Evolutionary conservation across 2,888 invertebrate species (phyloP), one percentile per base, ranked within the genome.

Genomic region (Euphydryas editha): DNA sequence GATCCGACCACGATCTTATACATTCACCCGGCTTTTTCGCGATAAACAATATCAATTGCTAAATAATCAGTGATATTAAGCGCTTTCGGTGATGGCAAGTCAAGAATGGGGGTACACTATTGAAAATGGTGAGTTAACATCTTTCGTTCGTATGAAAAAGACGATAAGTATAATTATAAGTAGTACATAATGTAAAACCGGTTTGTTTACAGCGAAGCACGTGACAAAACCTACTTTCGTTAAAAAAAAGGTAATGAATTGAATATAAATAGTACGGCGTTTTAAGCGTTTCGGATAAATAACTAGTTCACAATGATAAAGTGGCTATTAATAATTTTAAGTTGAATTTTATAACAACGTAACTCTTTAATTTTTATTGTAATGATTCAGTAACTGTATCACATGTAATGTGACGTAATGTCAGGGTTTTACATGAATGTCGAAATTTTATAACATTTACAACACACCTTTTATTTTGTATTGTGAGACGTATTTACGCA

Each of bases 21-120:
- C 86, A 87, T 84, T 82, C 81, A 80, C 81, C 58, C 78, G 76
- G 73, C 82, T 76, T 75, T 75, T 86, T 85, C 87, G 84, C 86
- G 81, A 76, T 72, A 76, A 67, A 74, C 75, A 54, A 55, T 67
- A 67, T 57, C 61, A 42, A 65, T 68, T 68, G 69, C 72, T 62
- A 49, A 71, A 72, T 64, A 59, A 68, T 70, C 65, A 75, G 76
- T 76, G 72, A 68, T 65, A 69, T 59, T 46, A 71, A 70, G 46
- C 58, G 66, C 60, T 64, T 68, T 71, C 68, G 67, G 72, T 68
- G 60, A 93, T 93, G 91, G 91, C 88, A 76, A 88, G 89, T 75
- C 75, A 81, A 75, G 93, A 93, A 67, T 94, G 94, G 94, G 94
- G 94, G 86, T 94, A 94, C 86, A 93, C 93, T 75, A 86, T 89